Conservation (phyloP, 2,113 vertebrate genomes). For the Chelonoidis abingdonii region DNA sequence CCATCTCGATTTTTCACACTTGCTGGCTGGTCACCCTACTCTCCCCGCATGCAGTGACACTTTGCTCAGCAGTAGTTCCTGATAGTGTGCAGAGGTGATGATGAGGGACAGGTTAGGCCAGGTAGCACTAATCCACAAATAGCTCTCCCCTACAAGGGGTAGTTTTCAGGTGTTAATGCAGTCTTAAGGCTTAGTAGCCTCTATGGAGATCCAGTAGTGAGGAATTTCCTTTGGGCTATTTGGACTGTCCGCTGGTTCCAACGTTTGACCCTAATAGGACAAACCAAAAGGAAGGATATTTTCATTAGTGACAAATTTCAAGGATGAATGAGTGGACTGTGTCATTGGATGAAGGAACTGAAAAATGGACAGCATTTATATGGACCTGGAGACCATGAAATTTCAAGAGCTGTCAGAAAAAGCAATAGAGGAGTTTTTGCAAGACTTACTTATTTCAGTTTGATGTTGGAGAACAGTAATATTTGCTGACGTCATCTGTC, state of each 20-base stretch:
- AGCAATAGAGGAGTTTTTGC: background rate
- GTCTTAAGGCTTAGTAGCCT: background rate
- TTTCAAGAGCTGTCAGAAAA: background rate
- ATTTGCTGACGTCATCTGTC: constrained; percentile 43
- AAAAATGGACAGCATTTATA: background rate
- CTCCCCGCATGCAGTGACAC: background rate
- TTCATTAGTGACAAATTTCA: background rate
- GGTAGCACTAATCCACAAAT: background rate
- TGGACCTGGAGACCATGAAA: background rate
- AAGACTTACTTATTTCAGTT: background rate
- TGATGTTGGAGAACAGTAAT: constrained; percentile 49
- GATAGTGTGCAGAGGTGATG: background rate
- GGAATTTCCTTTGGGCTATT: background rate
- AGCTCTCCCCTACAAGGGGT: background rate
- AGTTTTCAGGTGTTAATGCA: background rate
- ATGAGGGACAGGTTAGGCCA: background rate
- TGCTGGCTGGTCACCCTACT: too few species aligned
- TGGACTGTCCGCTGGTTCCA: background rate
- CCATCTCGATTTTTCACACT: too few species aligned
- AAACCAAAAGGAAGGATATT: fast-evolving
- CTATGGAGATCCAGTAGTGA: background rate
- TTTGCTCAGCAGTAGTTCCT: background rate
- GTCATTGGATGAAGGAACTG: background rate
- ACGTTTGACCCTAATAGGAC: background rate
- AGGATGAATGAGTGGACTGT: background rate